These are phyloP conservation scores for Zoanthus gigantus DNA, from an alignment of 92 coral and sea anemone species.

Conservation along the genomic window DNA sequence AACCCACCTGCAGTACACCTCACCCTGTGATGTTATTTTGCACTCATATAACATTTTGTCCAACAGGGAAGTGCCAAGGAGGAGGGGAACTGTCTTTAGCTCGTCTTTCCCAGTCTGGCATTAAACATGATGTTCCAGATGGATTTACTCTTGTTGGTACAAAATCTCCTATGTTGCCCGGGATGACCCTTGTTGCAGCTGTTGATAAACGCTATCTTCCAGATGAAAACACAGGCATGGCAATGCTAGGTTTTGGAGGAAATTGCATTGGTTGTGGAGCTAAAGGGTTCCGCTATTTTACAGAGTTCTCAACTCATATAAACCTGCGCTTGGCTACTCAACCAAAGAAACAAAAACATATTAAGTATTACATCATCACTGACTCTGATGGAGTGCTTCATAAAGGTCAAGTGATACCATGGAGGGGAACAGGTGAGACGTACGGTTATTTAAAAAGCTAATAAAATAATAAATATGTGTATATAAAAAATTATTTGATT, in stretches of 20 bases:
- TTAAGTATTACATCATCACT: constrained; percentile 84
- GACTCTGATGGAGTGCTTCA: constrained; percentile 85
- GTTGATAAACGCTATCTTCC: constrained; percentile 98
- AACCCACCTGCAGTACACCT: too few species aligned
- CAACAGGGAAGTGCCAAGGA: constrained; percentile 84
- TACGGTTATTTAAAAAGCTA: not conserved
- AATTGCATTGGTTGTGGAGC: constrained; percentile 99
- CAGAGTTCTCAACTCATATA: constrained; percentile 96
- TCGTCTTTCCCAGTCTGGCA: constrained; percentile 67
- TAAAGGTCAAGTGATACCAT: constrained; percentile 89
- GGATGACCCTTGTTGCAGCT: constrained; percentile 88
- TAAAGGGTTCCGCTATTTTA: constrained; percentile 94
- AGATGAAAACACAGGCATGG: constrained; percentile 81
- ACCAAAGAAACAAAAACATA: constrained; percentile 97
- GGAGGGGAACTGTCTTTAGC: constrained; percentile 89
- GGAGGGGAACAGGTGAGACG: constrained; percentile 77
- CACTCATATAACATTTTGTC: not conserved
- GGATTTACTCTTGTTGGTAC: constrained; percentile 94
- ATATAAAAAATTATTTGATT: too few species aligned
- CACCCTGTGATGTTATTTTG: too few species aligned
- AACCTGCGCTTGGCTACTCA: constrained; percentile 95
- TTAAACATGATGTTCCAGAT: constrained; percentile 74
- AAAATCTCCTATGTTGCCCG: constrained; percentile 93
- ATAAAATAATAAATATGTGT: too few species aligned
- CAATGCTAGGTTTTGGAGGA: constrained; percentile 97